Conservation (phyloP, 2,113 vertebrate genomes). For the Mystacornis crossleyi region DNA sequence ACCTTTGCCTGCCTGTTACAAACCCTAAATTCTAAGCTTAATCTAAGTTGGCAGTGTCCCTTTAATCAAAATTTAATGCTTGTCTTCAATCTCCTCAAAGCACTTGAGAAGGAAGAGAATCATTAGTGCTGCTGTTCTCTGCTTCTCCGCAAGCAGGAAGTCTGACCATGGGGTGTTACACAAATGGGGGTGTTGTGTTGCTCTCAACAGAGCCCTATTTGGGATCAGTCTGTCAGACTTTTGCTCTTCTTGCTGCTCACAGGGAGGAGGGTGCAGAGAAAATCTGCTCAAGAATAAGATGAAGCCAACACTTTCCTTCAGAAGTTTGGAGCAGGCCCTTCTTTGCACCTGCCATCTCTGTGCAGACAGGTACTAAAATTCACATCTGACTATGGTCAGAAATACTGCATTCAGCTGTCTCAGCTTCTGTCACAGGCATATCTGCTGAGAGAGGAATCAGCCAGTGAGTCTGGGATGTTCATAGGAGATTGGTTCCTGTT, state of each 20-base stretch:
- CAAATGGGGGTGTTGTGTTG: background rate
- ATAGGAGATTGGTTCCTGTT: rapidly evolving
- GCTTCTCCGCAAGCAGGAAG: background rate
- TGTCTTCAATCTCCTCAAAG: constrained; percentile 12
- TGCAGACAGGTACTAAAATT: background rate
- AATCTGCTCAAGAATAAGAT: background rate
- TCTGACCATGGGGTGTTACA: background rate
- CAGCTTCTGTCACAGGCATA: background rate
- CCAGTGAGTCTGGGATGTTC: background rate
- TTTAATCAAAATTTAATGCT: constrained; percentile 58
- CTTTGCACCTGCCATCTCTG: background rate
- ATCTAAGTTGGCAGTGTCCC: background rate
- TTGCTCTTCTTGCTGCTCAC: background rate
- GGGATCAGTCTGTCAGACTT: background rate
- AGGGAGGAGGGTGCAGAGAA: background rate
- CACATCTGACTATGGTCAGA: background rate
- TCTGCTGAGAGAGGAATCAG: background rate
- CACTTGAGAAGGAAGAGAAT: background rate
- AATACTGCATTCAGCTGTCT: background rate
- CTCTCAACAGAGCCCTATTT: background rate
- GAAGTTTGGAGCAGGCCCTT: background rate
- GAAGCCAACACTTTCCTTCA: background rate
- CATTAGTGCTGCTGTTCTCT: background rate
- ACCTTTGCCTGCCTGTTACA: background rate
- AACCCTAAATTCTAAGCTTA: background rate